Percentiles rank a stretch among this genome's conserved stretches.
These are phyloP conservation scores for Labeo calbasu DNA, from an alignment of 2,797 vertebrate species.

Conservation along the genomic window DNA sequence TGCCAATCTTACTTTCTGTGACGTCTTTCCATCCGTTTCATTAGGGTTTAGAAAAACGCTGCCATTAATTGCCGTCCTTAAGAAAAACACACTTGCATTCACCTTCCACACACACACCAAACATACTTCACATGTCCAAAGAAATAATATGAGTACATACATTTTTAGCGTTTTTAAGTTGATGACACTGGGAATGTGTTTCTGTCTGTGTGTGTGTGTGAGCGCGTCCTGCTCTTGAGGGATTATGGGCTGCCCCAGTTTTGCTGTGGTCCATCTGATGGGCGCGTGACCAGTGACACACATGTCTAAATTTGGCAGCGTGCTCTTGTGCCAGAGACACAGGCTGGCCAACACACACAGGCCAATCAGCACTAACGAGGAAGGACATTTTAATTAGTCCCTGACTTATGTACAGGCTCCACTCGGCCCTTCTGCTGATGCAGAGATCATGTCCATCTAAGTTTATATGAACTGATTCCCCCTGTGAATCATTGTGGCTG, in stretches of 20 bases:
- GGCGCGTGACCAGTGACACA: constrained; percentile 79
- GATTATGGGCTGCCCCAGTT: constrained; percentile 80
- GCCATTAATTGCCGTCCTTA: constrained; percentile 53
- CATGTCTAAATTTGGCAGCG: constrained; percentile 79
- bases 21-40: constrained; percentile 48
- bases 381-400: constrained; percentile 83
- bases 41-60: constrained; percentile 14
- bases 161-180: constrained; percentile 70
- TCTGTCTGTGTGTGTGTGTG: constrained; percentile 47
- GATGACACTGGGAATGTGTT: constrained; percentile 40
- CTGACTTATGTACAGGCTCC: constrained; percentile 66
- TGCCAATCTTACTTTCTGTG: constrained; percentile 47
- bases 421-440: constrained; percentile 17
- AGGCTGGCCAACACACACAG: constrained; percentile 75
- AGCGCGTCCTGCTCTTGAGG: constrained; percentile 73
- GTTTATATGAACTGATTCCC: constrained; percentile 18
- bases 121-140: constrained; percentile 67
- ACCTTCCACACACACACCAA: constrained; percentile 4
- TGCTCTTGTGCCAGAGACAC: constrained; percentile 68
- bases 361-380: constrained; percentile 80
- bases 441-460: constrained; percentile 33
- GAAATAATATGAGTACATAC: constrained; percentile 69
- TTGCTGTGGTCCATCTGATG: constrained; percentile 81
- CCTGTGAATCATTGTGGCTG: constrained; percentile 25
- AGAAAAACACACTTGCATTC: constrained; percentile 22